These are phyloP conservation scores for Pedionomus torquatus DNA, from an alignment of 2,113 vertebrate genomes.

Conservation along the genomic window DNA sequence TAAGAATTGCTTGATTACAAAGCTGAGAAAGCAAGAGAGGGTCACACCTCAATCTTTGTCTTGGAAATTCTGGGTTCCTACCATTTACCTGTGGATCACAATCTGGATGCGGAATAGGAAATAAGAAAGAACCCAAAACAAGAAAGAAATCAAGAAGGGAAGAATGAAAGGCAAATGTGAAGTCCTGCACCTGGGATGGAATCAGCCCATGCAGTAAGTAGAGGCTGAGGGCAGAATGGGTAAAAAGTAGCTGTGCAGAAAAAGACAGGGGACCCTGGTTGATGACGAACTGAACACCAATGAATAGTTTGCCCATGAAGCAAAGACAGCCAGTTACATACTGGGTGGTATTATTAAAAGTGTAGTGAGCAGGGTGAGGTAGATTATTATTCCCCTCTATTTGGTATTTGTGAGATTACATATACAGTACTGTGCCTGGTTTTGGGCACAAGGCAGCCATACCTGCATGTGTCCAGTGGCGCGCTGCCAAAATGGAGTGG, in stretches of 20 bases:
- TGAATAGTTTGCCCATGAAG: not conserved
- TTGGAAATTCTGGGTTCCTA: not conserved
- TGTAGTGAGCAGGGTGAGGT: not conserved
- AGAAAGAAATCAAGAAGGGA: not conserved
- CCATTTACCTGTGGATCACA: not conserved
- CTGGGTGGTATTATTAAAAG: not conserved
- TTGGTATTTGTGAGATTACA: not conserved
- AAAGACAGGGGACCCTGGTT: not conserved
- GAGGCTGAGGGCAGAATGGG: not conserved
- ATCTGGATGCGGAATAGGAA: accelerated
- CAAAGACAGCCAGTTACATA: not conserved
- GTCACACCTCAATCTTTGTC: not conserved
- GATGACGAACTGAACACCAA: not conserved
- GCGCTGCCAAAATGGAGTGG: not conserved
- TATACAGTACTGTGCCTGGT: accelerated
- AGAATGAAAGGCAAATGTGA: not conserved
- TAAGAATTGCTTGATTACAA: not conserved
- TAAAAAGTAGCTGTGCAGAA: not conserved
- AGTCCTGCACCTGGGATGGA: accelerated
- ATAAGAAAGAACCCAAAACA: not conserved
- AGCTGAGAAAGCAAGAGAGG: not conserved
- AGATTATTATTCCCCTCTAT: not conserved
- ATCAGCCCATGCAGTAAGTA: not conserved
- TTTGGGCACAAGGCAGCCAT: not conserved
- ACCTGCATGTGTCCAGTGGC: not conserved